A percentile compares a stretch with the other conserved stretches of the same genome.
These are phyloP conservation scores for Megaceryle maxima DNA, from an alignment of 2,113 vertebrate genomes.

Conservation along the genomic window DNA sequence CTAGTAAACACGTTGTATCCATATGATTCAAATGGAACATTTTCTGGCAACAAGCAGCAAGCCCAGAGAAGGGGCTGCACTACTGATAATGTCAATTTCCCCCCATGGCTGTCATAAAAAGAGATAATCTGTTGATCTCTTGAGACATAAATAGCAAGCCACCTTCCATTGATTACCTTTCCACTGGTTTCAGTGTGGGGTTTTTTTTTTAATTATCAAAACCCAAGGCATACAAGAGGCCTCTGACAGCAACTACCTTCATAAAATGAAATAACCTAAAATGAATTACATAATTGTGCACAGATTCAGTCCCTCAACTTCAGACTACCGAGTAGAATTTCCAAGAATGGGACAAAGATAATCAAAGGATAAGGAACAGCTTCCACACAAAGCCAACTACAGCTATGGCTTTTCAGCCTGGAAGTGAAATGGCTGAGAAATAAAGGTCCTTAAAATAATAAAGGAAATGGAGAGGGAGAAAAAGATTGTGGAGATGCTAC, in stretches of 20 bases:
- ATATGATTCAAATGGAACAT: neutral
- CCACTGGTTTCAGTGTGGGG: neutral
- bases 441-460: neutral
- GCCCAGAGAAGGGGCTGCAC: neutral
- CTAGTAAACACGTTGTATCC: neutral
- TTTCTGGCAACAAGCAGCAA: conserved; percentile 3
- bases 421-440: neutral
- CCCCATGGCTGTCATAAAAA: neutral
- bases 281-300: neutral
- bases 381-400: neutral
- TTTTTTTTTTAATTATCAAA: neutral
- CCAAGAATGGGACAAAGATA: neutral
- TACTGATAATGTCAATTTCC: neutral
- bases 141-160: neutral
- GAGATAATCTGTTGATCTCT: neutral
- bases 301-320: neutral
- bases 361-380: neutral
- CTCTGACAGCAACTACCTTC: neutral
- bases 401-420: neutral
- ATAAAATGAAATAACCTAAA: neutral
- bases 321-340: neutral
- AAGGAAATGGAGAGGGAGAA: neutral
- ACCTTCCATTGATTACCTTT: neutral
- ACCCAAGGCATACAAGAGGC: neutral
- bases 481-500: neutral